Evolutionary conservation across 2,113 vertebrate genomes (phyloP).

Genomic region (Salvelinus alpinus): DNA sequence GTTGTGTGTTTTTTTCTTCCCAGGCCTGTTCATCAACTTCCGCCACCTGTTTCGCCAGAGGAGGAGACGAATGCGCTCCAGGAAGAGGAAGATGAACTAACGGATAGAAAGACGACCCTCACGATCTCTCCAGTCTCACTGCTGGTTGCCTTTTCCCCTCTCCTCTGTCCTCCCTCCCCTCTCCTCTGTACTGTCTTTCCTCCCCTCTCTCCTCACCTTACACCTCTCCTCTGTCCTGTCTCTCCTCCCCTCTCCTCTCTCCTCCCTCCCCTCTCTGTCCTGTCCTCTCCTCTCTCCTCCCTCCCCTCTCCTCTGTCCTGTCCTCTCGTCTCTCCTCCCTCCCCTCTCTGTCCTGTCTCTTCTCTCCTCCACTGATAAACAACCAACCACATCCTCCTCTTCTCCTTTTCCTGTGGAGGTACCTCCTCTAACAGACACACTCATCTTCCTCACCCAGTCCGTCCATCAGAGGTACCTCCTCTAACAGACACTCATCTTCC

Average conservation of each 20-base stretch:
- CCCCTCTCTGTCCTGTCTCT: no score
- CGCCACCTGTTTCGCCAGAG: conserved; percentile 90
- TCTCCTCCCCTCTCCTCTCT: background rate
- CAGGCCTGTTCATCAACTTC: conserved; percentile 86
- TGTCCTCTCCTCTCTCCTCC: background rate
- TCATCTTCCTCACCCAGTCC: no score
- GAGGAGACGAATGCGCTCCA: conserved; percentile 78
- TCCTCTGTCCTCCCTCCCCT: no score
- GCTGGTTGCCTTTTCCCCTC: conserved; percentile 7
- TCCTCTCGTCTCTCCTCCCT: no score
- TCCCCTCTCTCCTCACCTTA: no score
- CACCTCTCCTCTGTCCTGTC: no score
- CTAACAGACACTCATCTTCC: no score
- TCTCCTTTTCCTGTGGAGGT: no score
- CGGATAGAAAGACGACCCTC: background rate
- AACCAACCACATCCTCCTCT: no score
- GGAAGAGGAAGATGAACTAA: conserved; percentile 86
- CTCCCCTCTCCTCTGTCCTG: background rate
- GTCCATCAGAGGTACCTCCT: no score
- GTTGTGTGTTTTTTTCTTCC: background rate
- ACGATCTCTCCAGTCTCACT: background rate
- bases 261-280: background rate
- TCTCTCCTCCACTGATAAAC: no score
- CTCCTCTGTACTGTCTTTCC: background rate
- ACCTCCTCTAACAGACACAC: no score